These are phyloP conservation scores for Diorhabda sublineata DNA, from an alignment of 1,140 invertebrate genomes.

Conservation along the genomic window DNA sequence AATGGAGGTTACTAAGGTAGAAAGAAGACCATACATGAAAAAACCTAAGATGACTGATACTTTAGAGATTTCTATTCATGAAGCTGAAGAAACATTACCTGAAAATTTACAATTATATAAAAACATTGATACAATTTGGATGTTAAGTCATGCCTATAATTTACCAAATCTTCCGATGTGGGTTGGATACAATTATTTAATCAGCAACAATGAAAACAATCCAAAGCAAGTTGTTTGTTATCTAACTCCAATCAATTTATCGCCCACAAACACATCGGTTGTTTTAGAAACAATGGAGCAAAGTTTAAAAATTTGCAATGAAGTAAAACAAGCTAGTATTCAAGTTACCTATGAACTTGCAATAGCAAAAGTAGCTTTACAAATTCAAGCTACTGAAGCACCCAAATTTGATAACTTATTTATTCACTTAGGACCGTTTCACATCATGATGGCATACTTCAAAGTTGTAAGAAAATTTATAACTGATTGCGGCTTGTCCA, in stretches of 20 bases:
- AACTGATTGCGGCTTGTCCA: constrained; percentile 40
- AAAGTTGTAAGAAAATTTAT: constrained; percentile 37
- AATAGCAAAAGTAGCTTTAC: no score
- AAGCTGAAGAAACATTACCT: constrained; percentile 18
- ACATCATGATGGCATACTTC: no score
- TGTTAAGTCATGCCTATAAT: constrained; percentile 26
- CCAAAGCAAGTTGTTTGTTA: constrained; percentile 33
- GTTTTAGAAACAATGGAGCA: constrained; percentile 30
- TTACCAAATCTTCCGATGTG: constrained; percentile 33
- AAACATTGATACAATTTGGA: constrained; percentile 25
- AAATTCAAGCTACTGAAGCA: no score
- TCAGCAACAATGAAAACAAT: constrained; percentile 24
- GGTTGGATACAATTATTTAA: constrained; percentile 33
- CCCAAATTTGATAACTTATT: no score
- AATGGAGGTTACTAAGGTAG: constrained; percentile 8
- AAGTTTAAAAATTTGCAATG: constrained; percentile 34
- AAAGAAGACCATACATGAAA: constrained; percentile 22
- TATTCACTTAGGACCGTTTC: no score
- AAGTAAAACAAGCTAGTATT: constrained; percentile 38
- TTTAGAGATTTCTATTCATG: constrained; percentile 22
- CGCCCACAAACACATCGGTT: constrained; percentile 39
- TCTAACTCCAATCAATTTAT: constrained; percentile 40
- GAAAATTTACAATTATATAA: constrained; percentile 16
- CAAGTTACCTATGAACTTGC: constrained; percentile 40
- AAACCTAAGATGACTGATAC: constrained; percentile 19